Base-by-base conservation (phyloP, 2,797 vertebrate species). In the Todus mexicanus region DNA sequence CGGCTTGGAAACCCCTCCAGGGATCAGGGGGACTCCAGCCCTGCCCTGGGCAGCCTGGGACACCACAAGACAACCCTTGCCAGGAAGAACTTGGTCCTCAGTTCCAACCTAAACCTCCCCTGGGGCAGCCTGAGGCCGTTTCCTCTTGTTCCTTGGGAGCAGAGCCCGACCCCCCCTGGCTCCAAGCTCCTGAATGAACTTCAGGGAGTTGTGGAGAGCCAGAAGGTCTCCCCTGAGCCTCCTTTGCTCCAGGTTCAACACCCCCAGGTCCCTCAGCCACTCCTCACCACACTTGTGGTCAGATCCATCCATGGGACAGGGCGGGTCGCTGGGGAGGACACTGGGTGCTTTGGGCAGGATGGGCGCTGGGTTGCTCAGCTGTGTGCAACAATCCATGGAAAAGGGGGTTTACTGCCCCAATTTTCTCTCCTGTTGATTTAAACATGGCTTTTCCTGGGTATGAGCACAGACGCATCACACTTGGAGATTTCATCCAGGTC, bases 281-380 rank as follows among this genome's bases (percentile, higher is more conserved):
- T 51, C 50, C 50, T 51, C 50, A 26, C 29, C 53, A n/a, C 10
- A 54, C 29, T n/a, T 54, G 53, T 12, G 12, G 19, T 33, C 53
- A 56, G n/a, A 33, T n/a, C n/a, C 31, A 56, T 54, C n/a, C 9
- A 6, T 21, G 5, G 57, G 31, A 63, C n/a, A 38, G 68, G 25
- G 16, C 3, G 8, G 17, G 27, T 40, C 1, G 1, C 4, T 20
- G 12, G 11, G 60, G 38, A 68, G 12, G 21, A 16, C 0, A 0
- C 4, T 6, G 38, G 9, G 6, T 71, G 31, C 15, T 31, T 45
- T 38, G 31, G 37, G 29, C 11, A 40, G 31, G n/a, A 20, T 6
- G 7, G 12, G 42, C 27, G 2, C 21, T 19, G 31, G 7, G 10
- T 31, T 20, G 9, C 10, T 89, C 66, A 12, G 21, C 4, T 75